A percentile compares a stretch with the other conserved stretches of the same genome.
Evolutionary conservation across 2,888 invertebrate species (phyloP).

Genomic region (Sceliomorpha sp.): DNA sequence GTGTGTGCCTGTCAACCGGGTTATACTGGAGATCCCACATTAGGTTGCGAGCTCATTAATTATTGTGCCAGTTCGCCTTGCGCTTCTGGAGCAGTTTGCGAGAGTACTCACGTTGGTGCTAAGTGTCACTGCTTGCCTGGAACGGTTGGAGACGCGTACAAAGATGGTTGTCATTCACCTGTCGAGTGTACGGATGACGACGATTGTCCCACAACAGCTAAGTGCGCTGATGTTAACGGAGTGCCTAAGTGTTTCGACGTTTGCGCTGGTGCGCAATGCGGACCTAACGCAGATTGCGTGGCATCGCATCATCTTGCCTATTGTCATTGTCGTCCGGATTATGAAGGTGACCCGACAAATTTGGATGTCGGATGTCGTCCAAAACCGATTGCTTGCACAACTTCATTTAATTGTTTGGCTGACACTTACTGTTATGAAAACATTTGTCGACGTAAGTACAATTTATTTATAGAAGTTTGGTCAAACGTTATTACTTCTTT

Average conservation of each 20-base stretch:
- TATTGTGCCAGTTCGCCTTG: conserved; percentile 90
- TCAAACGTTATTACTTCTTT: no score
- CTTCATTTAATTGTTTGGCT: conserved; percentile 87
- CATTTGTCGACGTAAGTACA: conserved; percentile 89
- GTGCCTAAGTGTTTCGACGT: conserved; percentile 91
- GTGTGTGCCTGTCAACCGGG: conserved; percentile 93
- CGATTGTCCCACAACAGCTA: conserved; percentile 91
- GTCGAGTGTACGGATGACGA: conserved; percentile 89
- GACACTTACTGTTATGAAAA: conserved; percentile 91
- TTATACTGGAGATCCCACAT: conserved; percentile 89
- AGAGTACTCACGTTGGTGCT: conserved; percentile 89
- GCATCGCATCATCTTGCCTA: conserved; percentile 88
- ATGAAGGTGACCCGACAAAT: conserved; percentile 88
- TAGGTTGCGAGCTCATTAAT: conserved; percentile 87
- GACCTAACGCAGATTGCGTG: conserved; percentile 91
- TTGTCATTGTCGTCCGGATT: conserved; percentile 90
- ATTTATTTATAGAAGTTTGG: no score
- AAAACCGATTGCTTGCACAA: conserved; percentile 86
- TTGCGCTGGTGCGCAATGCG: conserved; percentile 89
- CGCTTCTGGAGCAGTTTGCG: conserved; percentile 89
- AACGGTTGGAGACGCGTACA: conserved; percentile 91
- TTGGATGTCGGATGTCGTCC: conserved; percentile 87
- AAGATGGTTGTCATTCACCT: conserved; percentile 90
- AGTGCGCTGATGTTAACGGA: conserved; percentile 87
- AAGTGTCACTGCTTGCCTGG: conserved; percentile 90